Evolutionary conservation across 2,113 vertebrate species (phyloP).

Genomic region (Engystomops pustulosus): DNA sequence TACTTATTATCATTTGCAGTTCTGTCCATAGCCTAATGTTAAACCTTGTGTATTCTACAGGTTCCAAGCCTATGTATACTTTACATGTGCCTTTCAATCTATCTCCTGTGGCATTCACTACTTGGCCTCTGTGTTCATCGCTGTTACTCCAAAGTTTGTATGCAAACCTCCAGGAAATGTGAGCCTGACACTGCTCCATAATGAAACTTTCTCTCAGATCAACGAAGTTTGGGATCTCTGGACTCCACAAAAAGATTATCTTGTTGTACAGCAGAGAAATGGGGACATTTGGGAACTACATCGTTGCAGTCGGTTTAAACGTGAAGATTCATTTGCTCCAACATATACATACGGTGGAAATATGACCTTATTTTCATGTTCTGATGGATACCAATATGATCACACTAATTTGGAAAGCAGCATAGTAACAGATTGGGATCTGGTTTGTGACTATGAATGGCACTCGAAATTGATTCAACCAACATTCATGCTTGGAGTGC

Average conservation of each 20-base stretch:
- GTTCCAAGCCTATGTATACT: slow-evolving; percentile 89
- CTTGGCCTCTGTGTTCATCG: slow-evolving; percentile 89
- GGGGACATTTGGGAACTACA: slow-evolving; percentile 90
- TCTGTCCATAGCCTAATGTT: not conserved
- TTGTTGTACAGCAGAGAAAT: slow-evolving; percentile 77
- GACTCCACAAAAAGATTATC: slow-evolving; percentile 67
- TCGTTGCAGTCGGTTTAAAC: slow-evolving; percentile 77
- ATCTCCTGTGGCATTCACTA: slow-evolving; percentile 92
- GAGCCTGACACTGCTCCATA: slow-evolving; percentile 76
- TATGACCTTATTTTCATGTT: slow-evolving; percentile 75
- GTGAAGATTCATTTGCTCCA: slow-evolving; percentile 66
- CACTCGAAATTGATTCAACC: slow-evolving; percentile 88
- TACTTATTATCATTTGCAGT: not conserved
- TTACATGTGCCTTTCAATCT: slow-evolving; percentile 87
- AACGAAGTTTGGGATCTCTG: slow-evolving; percentile 78
- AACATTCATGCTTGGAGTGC: slow-evolving; percentile 89
- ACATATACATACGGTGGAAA: slow-evolving; percentile 78
- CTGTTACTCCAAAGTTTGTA: slow-evolving; percentile 83
- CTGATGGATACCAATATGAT: slow-evolving; percentile 81
- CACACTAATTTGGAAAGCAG: slow-evolving; percentile 79
- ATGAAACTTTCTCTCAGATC: slow-evolving; percentile 73
- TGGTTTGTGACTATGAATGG: slow-evolving; percentile 90
- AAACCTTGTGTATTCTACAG: slow-evolving; percentile 69
- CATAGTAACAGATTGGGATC: slow-evolving; percentile 87
- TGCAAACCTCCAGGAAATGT: slow-evolving; percentile 80